Evolutionary conservation across 2,113 vertebrate species (phyloP), one percentile per base, ranked within the genome.

Genomic region (Circaetus cinerascens): DNA sequence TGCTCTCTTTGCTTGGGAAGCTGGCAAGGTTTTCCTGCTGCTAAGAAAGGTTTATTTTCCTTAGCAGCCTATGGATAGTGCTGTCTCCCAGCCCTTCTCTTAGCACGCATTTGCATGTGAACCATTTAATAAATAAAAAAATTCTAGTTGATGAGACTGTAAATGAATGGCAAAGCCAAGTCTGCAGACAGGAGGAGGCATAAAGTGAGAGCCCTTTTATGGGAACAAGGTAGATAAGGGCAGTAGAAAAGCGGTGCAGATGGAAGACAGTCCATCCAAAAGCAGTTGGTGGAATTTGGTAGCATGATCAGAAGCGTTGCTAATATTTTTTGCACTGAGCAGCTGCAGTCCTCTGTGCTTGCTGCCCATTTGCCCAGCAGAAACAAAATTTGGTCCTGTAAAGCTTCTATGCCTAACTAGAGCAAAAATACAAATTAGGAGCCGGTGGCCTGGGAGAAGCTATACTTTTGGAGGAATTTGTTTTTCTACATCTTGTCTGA

Each of bases 281-380:
- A 41, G 25, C 26, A 67, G 8, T 2, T 26, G 16, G 36, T 10
- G 34, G 21, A 60, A 45, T 13, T 17, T 25, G 21, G 13, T 34
- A 36, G 36, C 10, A 15, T 0, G 1, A 36, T 19, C 40, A 56
- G 29, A 62, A 85, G 13, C 0, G 3, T 5, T 36, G 25, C 17
- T 20, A 8, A 29, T 15, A 8, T 15, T 36, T 45, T 86, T 69
- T 55, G 25, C 51, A 17, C 15, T 26, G 8, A 17, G 29, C 21
- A 56, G 46, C 29, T 78, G n/a, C 41, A 67, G 8, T 51, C 20
- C 40, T 69, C 30, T 7, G 5, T 38, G 25, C 23, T 66, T 29
- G 50, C 63, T 60, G 63, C 41, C 40, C 11, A 1, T 76, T 67
- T 51, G 21, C 51, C 78, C 57, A 51, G n/a, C 30, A 84, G 51